Conservation (phyloP, 2,113 vertebrate genomes). For the Pelmatolapia mariae region DNA sequence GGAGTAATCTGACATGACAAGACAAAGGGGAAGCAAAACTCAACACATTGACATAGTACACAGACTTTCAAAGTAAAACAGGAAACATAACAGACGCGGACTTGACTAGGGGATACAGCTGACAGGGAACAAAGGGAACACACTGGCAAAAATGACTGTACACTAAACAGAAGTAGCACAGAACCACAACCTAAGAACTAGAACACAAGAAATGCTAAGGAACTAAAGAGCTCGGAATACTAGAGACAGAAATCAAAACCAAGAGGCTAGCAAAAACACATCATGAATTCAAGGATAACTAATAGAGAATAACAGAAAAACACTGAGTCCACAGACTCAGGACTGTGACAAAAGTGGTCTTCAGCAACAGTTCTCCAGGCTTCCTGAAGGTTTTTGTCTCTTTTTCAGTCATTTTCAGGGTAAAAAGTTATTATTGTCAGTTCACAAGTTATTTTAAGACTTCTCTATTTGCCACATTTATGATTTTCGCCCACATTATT, state of each 20-base stretch:
- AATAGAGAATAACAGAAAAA: not conserved
- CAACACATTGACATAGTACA: not conserved
- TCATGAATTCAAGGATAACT: not conserved
- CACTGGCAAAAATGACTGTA: not conserved
- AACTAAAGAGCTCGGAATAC: not conserved
- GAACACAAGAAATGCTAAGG: not conserved
- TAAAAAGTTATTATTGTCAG: not conserved
- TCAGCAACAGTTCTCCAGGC: not conserved
- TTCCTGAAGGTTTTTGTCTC: not conserved
- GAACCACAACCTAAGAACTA: not conserved
- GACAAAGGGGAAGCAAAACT: not conserved
- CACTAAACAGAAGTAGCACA: not conserved
- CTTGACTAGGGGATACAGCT: not conserved
- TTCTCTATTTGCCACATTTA: not conserved
- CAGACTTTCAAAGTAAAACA: not conserved
- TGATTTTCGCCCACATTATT: not conserved
- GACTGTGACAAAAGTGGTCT: not conserved
- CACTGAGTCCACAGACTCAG: not conserved
- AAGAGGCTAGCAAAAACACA: not conserved
- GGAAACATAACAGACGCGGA: not conserved
- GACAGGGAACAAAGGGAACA: not conserved
- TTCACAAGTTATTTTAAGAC: not conserved
- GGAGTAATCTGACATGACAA: not conserved
- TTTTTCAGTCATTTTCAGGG: not conserved
- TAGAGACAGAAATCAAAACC: not conserved